Evolutionary conservation across 2,113 vertebrate genomes (phyloP), one percentile per base, ranked within the genome.

Genomic region (Stegostoma tigrinum): DNA sequence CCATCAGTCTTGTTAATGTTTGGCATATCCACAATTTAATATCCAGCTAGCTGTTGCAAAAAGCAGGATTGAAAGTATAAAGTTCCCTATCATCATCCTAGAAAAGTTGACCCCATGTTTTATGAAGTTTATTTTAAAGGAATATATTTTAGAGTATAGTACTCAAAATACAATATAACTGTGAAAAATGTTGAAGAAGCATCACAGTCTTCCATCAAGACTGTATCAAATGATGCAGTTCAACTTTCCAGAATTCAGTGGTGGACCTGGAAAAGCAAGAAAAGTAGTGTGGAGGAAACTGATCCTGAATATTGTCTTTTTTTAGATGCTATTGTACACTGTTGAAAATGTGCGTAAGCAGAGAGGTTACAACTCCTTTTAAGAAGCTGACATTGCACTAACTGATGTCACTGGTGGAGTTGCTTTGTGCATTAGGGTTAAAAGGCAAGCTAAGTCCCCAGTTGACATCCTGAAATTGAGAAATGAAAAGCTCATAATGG

Each of bases 401-500:
- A 34, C 30, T 75, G 6, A 72, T 78, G 61, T 64, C 55, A 90
- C 5, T n/a, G 21, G 30, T 90, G 55, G 55, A 64, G n/a, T 64
- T 30, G 27, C 27, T 19, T 30, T 34, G 30, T 30, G n/a, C 34
- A 64, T 90, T 64, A 64, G 52, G 34, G 34, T 30, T 8, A 3
- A 55, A 90, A 90, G 24, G 64, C 61, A 27, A 90, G 15, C 15
- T 90, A 14, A 61, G n/a, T 90, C 87, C 24, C 61, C 61, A 90
- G 61, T 90, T 34, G 27, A 34, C 27, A 30, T 89, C 87, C 27
- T 90, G 87, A 90, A 90, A 34, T 55, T 64, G 55, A n/a, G 38
- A 91, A 93, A n/a, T n/a, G 89, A 93, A 93, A 66, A 93, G n/a
- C 21, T 91, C 30, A 66, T n/a, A 87, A 85, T 1, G 17, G n/a